phyloP scores from a whole-genome alignment of 2,888 invertebrate species.

The Eulithis prunata region DNA sequence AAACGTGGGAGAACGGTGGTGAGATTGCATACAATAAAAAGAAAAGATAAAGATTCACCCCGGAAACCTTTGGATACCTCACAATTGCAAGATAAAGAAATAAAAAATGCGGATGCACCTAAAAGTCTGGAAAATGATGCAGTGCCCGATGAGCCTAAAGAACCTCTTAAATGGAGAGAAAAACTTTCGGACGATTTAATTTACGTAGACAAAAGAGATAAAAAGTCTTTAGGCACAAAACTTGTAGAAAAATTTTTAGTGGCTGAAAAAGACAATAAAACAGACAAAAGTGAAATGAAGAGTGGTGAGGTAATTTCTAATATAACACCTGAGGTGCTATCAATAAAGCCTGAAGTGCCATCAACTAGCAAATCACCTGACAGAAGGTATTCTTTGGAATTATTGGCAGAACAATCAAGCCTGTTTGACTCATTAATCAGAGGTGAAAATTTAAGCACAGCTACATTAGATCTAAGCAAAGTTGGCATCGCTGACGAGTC shows the following conservation, averaged over 20 bases:
- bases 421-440: slow-evolving; percentile 81
- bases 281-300: slow-evolving; percentile 30
- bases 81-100: slow-evolving; percentile 43
- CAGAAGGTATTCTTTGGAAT: slow-evolving; percentile 83
- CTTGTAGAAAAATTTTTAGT: slow-evolving; percentile 90
- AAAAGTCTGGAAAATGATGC: slow-evolving; percentile 25
- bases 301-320: slow-evolving; percentile 32
- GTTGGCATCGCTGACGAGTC: slow-evolving; percentile 58
- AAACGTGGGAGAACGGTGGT: slow-evolving; percentile 90
- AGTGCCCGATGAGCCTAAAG: slow-evolving; percentile 36
- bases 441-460: slow-evolving; percentile 80
- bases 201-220: slow-evolving; percentile 80
- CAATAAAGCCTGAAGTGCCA: slow-evolving; percentile 32
- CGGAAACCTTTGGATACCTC: slow-evolving; percentile 59
- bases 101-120: slow-evolving; percentile 29
- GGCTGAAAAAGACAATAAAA: slow-evolving; percentile 58
- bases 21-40: slow-evolving; percentile 87
- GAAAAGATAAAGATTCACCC: slow-evolving; percentile 78
- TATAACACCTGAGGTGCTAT: slow-evolving; percentile 42
- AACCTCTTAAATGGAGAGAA: slow-evolving; percentile 83
- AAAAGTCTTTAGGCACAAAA: slow-evolving; percentile 89
- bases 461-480: slow-evolving; percentile 75
- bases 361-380: slow-evolving; percentile 61
- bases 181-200: slow-evolving; percentile 85
- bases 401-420: slow-evolving; percentile 83